Evolutionary conservation across 2,888 invertebrate genomes (phyloP), one percentile per base, ranked within the genome.

Genomic region (Corbicula japonica): DNA sequence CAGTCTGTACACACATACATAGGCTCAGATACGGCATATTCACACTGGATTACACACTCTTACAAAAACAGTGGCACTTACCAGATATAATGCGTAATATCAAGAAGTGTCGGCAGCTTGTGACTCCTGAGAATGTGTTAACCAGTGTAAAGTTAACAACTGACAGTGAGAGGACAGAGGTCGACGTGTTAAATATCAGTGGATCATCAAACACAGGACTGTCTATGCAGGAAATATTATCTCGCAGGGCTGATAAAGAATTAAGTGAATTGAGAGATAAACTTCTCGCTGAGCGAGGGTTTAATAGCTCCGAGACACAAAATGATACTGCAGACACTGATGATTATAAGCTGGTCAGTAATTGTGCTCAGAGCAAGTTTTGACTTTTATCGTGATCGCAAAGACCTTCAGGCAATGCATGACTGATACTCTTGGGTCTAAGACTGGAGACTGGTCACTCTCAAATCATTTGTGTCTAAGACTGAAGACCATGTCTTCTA

Each of bases 21-120:
- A 97, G 98, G 90, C 95, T 97, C 21, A 95, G 97, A 56, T 96
- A 96, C 89, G 98, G 98, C 28, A 95, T 96, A 88, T 99, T 99
- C 92, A 95, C 95, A 3, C 89, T 97, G 2, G 95, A 96, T 0
- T 94, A 96, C 87, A 96, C 98, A 0, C 93, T 99, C 23, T 93
- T 99, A 26, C 94, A 95, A 46, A 97, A 97, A 92, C 96, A 98
- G 87, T 98, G 92, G 91, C 83, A 75, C 18, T 44, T 89, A 4
- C 76, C 86, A 18, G 28, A 84, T 5, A 91, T 93, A 50, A 23
- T 89, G 0, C 76, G 82, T 12, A 92, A 92, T 76, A 88, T 92
- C 32, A 70, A 65, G 15, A 23, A 60, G n/a, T 90, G 91, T 81
- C 61, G 70, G 18, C 41, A 60, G 21, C 61, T 87, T 8, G 23